Evolutionary conservation across 2,797 vertebrate genomes (phyloP).

Genomic region (Ataeniobius toweri): DNA sequence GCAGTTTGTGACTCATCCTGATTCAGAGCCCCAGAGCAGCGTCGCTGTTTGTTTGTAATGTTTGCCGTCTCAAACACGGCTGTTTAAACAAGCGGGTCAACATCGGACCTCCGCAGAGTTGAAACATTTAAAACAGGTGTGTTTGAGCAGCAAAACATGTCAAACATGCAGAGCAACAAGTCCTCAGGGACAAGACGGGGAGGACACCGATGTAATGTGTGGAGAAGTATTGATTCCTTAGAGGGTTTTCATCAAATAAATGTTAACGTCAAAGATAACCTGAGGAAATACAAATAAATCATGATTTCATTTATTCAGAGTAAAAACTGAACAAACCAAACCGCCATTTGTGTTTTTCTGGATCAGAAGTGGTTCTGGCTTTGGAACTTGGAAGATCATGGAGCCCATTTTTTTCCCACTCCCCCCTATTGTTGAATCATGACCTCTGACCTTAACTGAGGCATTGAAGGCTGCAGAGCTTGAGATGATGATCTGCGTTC

Average conservation of each 20-base stretch:
- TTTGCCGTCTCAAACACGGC: constrained; percentile 3
- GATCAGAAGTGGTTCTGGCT: not conserved
- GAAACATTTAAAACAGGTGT: not conserved
- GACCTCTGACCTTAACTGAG: not conserved
- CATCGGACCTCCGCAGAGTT: not conserved
- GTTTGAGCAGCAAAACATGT: not conserved
- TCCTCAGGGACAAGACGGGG: not conserved
- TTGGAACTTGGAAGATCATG: no score
- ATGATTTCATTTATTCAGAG: not conserved
- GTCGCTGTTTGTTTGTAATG: not conserved
- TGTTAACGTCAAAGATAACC: no score
- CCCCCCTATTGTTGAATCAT: not conserved
- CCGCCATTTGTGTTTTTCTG: not conserved
- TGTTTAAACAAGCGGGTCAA: not conserved
- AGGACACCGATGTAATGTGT: no score
- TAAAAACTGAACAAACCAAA: not conserved
- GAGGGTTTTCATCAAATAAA: no score
- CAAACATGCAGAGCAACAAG: not conserved
- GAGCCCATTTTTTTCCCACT: no score
- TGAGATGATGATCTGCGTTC: no score
- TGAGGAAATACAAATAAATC: not conserved
- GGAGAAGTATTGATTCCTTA: no score
- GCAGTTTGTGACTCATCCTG: not conserved
- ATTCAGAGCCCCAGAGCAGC: not conserved
- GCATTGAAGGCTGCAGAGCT: no score